A percentile compares a stretch with the other conserved stretches of the same genome.
Conservation (phyloP, 1,140 invertebrate species). For the Bombus fervidus region DNA sequence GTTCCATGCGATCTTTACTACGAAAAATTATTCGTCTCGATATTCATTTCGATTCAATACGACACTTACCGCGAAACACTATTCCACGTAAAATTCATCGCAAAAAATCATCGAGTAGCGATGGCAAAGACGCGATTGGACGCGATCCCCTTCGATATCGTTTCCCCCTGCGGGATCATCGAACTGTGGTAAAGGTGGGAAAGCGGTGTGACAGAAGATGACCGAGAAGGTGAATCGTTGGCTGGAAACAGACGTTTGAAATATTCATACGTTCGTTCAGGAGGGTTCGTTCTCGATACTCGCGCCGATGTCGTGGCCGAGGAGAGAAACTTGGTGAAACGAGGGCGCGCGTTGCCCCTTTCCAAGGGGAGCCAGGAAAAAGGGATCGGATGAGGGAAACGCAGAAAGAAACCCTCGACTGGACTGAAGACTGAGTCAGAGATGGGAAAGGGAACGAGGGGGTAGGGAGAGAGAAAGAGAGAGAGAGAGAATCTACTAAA, state of each 20-base stretch:
- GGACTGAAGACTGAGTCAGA: neutral
- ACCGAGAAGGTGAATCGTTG: constrained; percentile 21
- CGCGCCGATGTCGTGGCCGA: neutral
- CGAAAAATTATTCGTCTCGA: no score
- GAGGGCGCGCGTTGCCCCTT: neutral
- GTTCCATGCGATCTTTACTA: no score
- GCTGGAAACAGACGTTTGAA: constrained; percentile 30
- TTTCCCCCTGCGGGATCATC: neutral
- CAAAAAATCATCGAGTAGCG: neutral
- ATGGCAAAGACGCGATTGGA: neutral
- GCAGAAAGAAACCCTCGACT: constrained; percentile 21
- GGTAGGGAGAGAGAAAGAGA: fast-evolving
- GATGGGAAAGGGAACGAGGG: no score
- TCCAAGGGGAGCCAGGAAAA: neutral
- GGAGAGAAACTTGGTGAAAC: neutral
- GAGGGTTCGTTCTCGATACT: constrained; percentile 23
- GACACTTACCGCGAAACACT: neutral
- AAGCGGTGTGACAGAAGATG: constrained; percentile 2
- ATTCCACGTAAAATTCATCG: neutral
- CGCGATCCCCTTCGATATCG: neutral
- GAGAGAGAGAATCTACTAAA: neutral
- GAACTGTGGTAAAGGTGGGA: neutral
- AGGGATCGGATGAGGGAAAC: neutral
- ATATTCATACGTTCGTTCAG: constrained; percentile 53
- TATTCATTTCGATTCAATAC: no score